These are phyloP conservation scores for Larimichthys crocea DNA, from an alignment of 2,113 vertebrate species.

Conservation along the genomic window DNA sequence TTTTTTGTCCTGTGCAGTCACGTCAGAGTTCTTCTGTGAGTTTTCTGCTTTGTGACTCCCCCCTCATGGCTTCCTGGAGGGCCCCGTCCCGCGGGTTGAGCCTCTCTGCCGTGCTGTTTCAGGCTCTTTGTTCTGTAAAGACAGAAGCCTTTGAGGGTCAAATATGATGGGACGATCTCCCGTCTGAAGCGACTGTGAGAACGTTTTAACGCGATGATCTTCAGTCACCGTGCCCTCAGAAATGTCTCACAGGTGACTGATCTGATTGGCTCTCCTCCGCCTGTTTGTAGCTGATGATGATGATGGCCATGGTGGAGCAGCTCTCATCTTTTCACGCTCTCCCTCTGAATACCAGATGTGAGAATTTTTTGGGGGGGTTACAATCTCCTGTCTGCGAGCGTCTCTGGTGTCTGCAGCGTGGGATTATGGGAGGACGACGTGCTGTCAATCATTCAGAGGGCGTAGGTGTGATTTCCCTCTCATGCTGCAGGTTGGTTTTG, in stretches of 20 bases:
- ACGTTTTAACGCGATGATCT: conserved; percentile 26
- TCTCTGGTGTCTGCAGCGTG: conserved; percentile 65
- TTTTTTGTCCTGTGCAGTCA: too few species aligned
- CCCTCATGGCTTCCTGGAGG: not conserved
- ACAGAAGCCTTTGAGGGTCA: conserved; percentile 34
- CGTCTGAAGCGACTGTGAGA: conserved; percentile 45
- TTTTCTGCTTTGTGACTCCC: too few species aligned
- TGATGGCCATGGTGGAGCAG: conserved; percentile 24
- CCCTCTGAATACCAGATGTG: conserved; percentile 62
- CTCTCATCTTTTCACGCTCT: conserved; percentile 46
- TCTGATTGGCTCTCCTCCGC: not conserved
- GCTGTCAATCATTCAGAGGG: conserved; percentile 69
- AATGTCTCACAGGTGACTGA: not conserved
- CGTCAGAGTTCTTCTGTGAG: too few species aligned
- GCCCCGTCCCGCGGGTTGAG: not conserved
- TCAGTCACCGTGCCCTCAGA: conserved; percentile 19
- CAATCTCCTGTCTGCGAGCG: conserved; percentile 36
- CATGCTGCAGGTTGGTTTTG: conserved; percentile 58
- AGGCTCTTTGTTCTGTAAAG: conserved; percentile 41
- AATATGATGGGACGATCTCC: conserved; percentile 12
- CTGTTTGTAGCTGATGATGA: conserved; percentile 27
- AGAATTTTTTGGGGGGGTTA: conserved; percentile 30
- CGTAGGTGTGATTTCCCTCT: conserved; percentile 65
- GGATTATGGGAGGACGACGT: conserved; percentile 69
- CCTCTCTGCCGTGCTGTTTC: not conserved